Evolutionary conservation across 2,113 vertebrate genomes (phyloP), one percentile per base, ranked within the genome.

Genomic region (Osmerus eperlanus): DNA sequence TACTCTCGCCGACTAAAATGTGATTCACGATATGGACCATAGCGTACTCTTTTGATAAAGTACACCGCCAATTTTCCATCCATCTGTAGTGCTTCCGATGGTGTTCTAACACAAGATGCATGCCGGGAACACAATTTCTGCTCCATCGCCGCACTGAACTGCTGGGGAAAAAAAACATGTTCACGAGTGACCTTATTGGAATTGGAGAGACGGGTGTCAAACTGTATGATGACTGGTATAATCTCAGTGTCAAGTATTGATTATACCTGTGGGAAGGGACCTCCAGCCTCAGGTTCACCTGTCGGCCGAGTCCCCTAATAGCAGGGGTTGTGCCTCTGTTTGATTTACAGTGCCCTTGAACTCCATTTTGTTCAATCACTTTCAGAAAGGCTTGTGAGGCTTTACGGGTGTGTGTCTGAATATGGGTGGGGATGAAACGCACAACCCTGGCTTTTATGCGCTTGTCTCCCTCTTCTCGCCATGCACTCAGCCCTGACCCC

Each of bases 401-500:
- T 72, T 68, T 12, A 47, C 41, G 64, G 58, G 21, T 81, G 72
- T 71, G 68, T 77, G 70, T 83, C 68, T 80, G 73, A 81, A 79
- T 77, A 19, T 32, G 32, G 61, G 58, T 51, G 13, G 16, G 53
- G 61, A 76, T 78, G 56, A 54, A 76, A 56, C 59, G 62, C 52
- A 70, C 63, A 28, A 47, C 63, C 73, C 72, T 51, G 52, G 70
- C 74, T 78, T 79, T 79, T 67, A 83, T 76, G 67, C 76, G 54
- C 65, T 72, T 67, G 74, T 72, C 74, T 74, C 70, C 66, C 54
- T 52, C 67, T 65, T 60, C 74, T 72, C 28, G 66, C 47, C 47
- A 67, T 71, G 76, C 81, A 78, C 82, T 83, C 81, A 83, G 61
- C 68, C 70, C 80, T 81, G 75, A 84, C 85, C 71, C 71, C 51